phyloP scores from a whole-genome alignment of 2,888 invertebrate species.

The Noctua janthina region DNA sequence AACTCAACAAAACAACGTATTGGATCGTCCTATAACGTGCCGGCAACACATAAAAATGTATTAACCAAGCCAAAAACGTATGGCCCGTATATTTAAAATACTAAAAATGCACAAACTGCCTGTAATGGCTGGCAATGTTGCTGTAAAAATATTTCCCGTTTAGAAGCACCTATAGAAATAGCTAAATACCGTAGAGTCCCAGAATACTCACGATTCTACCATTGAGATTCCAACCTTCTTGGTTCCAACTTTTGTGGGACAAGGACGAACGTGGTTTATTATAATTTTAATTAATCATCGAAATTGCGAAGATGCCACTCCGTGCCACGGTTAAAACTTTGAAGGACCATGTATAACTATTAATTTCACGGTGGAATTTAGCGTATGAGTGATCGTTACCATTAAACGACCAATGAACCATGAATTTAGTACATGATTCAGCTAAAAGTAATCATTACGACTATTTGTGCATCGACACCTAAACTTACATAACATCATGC shows the following conservation, averaged over 20 bases:
- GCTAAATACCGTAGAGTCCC: constrained; percentile 3
- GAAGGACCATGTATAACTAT: neutral
- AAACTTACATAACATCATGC: too few relatives aligned
- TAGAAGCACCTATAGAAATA: neutral
- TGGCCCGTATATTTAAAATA: too few relatives aligned
- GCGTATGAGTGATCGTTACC: neutral
- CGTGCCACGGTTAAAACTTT: neutral
- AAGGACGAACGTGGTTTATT: constrained; percentile 6
- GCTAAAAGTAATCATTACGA: neutral
- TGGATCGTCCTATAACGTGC: too few relatives aligned
- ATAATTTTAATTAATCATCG: constrained; percentile 9
- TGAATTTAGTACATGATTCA: neutral
- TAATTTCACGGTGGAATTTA: neutral
- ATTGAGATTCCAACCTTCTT: constrained; percentile 18
- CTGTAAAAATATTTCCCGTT: neutral
- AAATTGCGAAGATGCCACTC: neutral
- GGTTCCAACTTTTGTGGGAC: neutral
- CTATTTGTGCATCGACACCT: neutral
- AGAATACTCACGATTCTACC: constrained; percentile 3
- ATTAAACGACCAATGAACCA: neutral
- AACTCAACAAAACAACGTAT: too few relatives aligned
- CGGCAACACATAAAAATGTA: too few relatives aligned
- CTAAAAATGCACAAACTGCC: too few relatives aligned
- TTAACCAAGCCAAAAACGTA: too few relatives aligned
- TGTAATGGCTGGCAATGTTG: too few relatives aligned